Conservation (phyloP, 92 coral and sea anemone species). For the Porites evermanni region DNA sequence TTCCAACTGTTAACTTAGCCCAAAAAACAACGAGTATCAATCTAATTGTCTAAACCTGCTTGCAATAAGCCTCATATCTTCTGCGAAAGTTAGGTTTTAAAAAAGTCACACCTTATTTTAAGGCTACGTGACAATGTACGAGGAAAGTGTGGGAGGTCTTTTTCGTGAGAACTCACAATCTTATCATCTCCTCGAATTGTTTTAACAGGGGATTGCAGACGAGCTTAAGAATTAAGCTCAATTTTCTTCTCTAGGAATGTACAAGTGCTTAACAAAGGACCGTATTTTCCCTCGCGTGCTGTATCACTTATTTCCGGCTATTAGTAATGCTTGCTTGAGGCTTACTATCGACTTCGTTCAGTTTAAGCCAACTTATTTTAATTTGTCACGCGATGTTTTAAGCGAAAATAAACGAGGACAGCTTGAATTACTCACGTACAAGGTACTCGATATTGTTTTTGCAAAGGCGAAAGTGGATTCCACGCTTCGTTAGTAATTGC, state of each 20-base stretch:
- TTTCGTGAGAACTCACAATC: too few species aligned
- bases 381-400: constrained; percentile 31
- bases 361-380: constrained; percentile 10
- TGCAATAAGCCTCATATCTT: too few species aligned
- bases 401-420: constrained; percentile 5
- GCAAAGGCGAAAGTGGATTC: background rate
- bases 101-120: background rate
- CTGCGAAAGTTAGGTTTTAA: too few species aligned
- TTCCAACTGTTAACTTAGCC: too few species aligned
- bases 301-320: constrained; percentile 28
- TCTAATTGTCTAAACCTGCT: too few species aligned
- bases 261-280: constrained; percentile 5
- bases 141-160: background rate
- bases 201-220: background rate
- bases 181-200: background rate
- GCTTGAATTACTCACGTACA: constrained; percentile 10
- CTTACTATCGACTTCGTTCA: constrained; percentile 6
- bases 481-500: background rate
- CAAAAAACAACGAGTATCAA: too few species aligned
- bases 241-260: constrained; percentile 21
- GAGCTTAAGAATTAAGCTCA: background rate
- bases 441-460: constrained; percentile 1
- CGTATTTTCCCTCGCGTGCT: background rate
- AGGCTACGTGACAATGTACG: background rate
- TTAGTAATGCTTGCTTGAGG: constrained; percentile 3